phyloP scores from a whole-genome alignment of 2,113 vertebrate species.

The Carassius auratus region DNA sequence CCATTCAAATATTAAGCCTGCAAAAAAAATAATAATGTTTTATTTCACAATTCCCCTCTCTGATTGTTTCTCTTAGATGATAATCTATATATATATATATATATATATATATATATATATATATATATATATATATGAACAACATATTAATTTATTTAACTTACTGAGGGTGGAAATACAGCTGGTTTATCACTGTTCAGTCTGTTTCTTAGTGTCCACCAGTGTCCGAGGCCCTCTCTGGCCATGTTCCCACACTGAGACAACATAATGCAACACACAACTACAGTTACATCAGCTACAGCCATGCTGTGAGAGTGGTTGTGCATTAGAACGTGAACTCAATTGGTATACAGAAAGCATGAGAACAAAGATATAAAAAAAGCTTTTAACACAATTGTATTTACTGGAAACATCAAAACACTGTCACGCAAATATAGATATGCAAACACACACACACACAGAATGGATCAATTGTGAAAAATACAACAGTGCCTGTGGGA shows the following conservation, averaged over 20 bases:
- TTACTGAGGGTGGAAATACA: no score
- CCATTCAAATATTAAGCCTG: no score
- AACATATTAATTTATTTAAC: no score
- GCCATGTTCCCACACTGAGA: conserved; percentile 97
- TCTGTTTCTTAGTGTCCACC: conserved; percentile 93
- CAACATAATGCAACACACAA: conserved; percentile 34
- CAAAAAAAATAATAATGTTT: no score
- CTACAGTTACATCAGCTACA: background rate
- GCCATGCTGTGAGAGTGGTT: background rate
- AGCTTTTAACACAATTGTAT: conserved; percentile 32
- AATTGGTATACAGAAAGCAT: conserved; percentile 17
- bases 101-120: no score
- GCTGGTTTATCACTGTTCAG: conserved; percentile 91
- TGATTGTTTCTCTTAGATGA: no score
- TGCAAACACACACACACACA: background rate
- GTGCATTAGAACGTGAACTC: conserved; percentile 9
- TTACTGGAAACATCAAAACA: conserved; percentile 13
- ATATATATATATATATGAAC: no score
- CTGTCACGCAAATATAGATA: conserved; percentile 4
- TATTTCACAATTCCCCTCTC: no score
- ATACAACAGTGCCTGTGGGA: conserved; percentile 57
- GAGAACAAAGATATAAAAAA: conserved; percentile 23
- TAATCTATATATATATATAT: no score
- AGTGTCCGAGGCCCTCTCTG: conserved; percentile 94
- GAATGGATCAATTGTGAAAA: conserved; percentile 64